These are phyloP conservation scores for Gallirallus australis DNA, from an alignment of 2,797 vertebrate genomes.

Conservation along the genomic window DNA sequence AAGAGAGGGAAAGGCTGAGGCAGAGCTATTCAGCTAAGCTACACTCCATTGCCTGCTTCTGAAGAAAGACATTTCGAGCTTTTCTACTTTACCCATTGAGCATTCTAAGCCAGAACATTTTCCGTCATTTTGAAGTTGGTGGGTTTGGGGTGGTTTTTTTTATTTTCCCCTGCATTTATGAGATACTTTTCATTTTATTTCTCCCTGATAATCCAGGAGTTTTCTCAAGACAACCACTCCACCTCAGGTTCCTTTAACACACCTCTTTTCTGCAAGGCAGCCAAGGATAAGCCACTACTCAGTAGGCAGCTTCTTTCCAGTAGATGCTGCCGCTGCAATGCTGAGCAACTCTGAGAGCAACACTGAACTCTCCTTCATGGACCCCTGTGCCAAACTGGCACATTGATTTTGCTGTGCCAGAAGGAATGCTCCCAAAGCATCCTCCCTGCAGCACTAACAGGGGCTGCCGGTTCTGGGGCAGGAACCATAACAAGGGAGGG, in stretches of 20 bases:
- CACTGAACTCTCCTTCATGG: background rate
- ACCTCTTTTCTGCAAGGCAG: background rate
- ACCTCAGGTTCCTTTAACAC: background rate
- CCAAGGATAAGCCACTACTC: background rate
- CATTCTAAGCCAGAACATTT: background rate
- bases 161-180: background rate
- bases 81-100: background rate
- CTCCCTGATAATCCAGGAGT: background rate
- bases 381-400: background rate
- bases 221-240: background rate
- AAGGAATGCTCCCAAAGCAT: background rate
- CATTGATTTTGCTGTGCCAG: background rate
- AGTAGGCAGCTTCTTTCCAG: background rate
- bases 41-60: background rate
- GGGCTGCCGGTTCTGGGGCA: background rate
- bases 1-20: background rate
- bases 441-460: background rate
- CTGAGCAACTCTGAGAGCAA: background rate
- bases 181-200: background rate
- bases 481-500: rapidly evolving
- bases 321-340: background rate
- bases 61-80: background rate
- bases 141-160: background rate
- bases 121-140: background rate
- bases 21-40: conserved; percentile 18